A percentile compares a stretch with the other conserved stretches of the same genome.
Conservation (phyloP, 2,797 vertebrate species). For the Gymnoscopelus braueri region DNA sequence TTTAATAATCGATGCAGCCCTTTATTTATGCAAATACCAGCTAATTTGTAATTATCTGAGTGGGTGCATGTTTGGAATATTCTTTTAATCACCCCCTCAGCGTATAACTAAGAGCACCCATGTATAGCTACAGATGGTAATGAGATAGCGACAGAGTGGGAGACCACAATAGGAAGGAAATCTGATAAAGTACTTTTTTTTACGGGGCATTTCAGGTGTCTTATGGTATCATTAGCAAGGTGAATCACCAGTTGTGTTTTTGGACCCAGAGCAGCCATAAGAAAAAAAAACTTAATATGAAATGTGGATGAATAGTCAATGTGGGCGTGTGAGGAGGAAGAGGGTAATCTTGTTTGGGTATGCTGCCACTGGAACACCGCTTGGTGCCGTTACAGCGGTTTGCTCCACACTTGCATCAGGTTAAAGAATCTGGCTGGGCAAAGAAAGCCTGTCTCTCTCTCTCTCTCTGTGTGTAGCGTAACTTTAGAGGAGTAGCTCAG, state of each 20-base stretch:
- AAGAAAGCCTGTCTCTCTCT: constrained; percentile 28
- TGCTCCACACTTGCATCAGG: constrained; percentile 58
- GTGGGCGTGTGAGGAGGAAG: constrained; percentile 5
- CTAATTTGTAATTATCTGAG: constrained; percentile 70
- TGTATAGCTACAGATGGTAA: constrained; percentile 47
- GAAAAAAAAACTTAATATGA: constrained; percentile 20
- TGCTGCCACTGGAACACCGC: constrained; percentile 18
- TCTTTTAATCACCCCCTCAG: constrained; percentile 55
- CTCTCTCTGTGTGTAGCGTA: constrained; percentile 1
- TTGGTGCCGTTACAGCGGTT: constrained; percentile 42
- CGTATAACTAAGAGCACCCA: constrained; percentile 41
- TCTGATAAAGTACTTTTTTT: background rate
- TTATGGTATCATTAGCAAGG: constrained; percentile 14
- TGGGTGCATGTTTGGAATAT: constrained; percentile 58
- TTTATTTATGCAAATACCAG: constrained; percentile 75
- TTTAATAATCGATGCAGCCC: constrained; percentile 65
- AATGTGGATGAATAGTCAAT: constrained; percentile 6
- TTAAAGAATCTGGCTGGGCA: constrained; percentile 16
- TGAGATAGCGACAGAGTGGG: constrained; percentile 28
- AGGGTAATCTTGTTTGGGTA: constrained; percentile 10
- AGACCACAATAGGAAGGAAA: background rate
- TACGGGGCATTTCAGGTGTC: constrained; percentile 20
- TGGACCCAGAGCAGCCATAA: background rate
- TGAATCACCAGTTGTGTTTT: constrained; percentile 19
- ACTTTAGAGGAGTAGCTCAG: too few relatives aligned